phyloP scores from a whole-genome alignment of 1,140 invertebrate genomes.

The Micrasema longulum region DNA sequence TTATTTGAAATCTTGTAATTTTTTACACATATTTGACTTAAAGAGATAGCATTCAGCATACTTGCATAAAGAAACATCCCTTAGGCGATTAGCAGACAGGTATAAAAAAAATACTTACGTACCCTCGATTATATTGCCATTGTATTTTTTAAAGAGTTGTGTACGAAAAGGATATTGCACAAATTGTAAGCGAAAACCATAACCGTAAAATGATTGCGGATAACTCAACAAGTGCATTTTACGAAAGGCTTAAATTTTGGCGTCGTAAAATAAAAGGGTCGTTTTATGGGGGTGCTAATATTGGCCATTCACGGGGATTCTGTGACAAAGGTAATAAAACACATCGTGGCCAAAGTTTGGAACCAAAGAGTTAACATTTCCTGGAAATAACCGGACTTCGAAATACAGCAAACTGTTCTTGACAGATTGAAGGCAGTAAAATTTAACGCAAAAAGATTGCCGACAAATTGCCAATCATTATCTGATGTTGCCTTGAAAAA shows the following conservation, averaged over 20 bases:
- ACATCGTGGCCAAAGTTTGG: constrained; percentile 14
- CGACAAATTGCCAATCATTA: neutral
- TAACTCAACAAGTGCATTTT: constrained; percentile 25
- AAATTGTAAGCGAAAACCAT: too few species aligned
- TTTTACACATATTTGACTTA: too few species aligned
- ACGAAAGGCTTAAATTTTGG: constrained; percentile 34
- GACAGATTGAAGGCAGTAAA: neutral
- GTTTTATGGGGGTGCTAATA: constrained; percentile 40
- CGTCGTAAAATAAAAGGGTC: constrained; percentile 32
- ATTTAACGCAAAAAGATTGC: neutral
- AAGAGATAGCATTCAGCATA: too few species aligned
- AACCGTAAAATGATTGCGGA: neutral
- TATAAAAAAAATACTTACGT: too few species aligned
- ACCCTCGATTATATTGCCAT: too few species aligned
- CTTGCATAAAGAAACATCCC: too few species aligned
- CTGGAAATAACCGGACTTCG: constrained; percentile 7
- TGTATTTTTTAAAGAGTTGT: too few species aligned
- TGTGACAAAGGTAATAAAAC: constrained; percentile 36
- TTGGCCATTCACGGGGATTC: constrained; percentile 9
- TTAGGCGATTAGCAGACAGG: too few species aligned
- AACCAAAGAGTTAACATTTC: constrained; percentile 31
- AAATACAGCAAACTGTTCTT: neutral
- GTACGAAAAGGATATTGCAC: too few species aligned
- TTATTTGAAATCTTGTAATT: too few species aligned
- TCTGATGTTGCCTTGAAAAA: too few species aligned